Percentiles rank a stretch among this genome's conserved stretches.
Conservation (phyloP, 2,113 vertebrate genomes). For the Entelurus aequoreus region DNA sequence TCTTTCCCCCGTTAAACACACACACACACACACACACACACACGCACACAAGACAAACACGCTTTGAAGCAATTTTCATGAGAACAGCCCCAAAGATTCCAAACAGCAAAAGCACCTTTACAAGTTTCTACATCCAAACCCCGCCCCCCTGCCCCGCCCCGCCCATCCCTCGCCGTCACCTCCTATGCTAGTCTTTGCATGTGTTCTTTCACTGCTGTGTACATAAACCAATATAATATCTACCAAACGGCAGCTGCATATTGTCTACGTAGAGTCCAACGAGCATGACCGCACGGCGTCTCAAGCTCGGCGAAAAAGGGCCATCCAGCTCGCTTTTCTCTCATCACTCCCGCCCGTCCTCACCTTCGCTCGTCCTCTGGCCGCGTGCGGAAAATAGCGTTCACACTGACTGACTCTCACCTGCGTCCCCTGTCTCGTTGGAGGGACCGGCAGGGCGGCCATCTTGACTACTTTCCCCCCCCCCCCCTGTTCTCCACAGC, state of each 20-base stretch:
- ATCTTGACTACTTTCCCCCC: slow-evolving; percentile 40
- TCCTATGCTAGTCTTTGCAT: slow-evolving; percentile 74
- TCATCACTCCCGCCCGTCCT: slow-evolving; percentile 16
- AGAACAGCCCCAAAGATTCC: slow-evolving; percentile 70
- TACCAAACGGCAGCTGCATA: slow-evolving; percentile 75
- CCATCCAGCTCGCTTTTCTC: slow-evolving; percentile 45
- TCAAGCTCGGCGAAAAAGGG: slow-evolving; percentile 61
- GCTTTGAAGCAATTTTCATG: slow-evolving; percentile 72
- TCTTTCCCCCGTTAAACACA: slow-evolving; percentile 54
- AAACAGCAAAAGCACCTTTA: slow-evolving; percentile 70
- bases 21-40: too few species aligned
- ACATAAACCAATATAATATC: slow-evolving; percentile 73
- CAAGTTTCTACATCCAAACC: slow-evolving; percentile 59
- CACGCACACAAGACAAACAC: slow-evolving; percentile 47
- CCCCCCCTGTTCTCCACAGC: slow-evolving; percentile 28
- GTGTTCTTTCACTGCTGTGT: slow-evolving; percentile 75
- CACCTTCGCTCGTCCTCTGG: slow-evolving; percentile 54
- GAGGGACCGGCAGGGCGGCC: slow-evolving; percentile 43
- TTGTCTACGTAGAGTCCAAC: slow-evolving; percentile 72
- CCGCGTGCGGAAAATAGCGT: slow-evolving; percentile 60
- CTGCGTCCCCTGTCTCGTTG: slow-evolving; percentile 45
- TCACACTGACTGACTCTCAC: slow-evolving; percentile 51
- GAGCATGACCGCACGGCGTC: slow-evolving; percentile 62
- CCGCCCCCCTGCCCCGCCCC: slow-evolving; percentile 29
- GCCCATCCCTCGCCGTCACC: slow-evolving; percentile 3